Evolutionary conservation across 2,797 vertebrate species (phyloP).

Genomic region (Melopsittacus undulatus): DNA sequence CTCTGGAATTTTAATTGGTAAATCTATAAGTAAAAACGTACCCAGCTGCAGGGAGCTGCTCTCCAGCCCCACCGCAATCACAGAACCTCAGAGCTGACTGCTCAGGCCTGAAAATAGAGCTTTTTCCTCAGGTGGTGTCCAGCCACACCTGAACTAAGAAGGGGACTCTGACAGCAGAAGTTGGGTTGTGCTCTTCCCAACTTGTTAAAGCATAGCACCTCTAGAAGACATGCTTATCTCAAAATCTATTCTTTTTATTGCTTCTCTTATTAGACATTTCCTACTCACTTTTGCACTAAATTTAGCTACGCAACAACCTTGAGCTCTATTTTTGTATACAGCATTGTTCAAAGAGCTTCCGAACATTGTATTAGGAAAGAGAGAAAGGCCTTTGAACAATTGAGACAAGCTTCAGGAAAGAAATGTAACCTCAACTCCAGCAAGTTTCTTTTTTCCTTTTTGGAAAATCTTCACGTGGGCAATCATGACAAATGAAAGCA

Average conservation of each 20-base stretch:
- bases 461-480: neutral
- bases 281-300: slow-evolving; percentile 55
- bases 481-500: neutral
- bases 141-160: slow-evolving; percentile 56
- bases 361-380: slow-evolving; percentile 56
- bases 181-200: neutral
- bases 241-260: slow-evolving; percentile 59
- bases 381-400: slow-evolving; percentile 56
- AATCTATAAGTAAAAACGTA: slow-evolving; percentile 67
- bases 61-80: slow-evolving; percentile 2
- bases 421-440: neutral
- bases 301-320: slow-evolving; percentile 56
- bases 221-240: slow-evolving; percentile 62
- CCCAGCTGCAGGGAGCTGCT: slow-evolving; percentile 64
- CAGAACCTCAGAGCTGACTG: slow-evolving; percentile 2
- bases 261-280: slow-evolving; percentile 71
- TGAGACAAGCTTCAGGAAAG: neutral
- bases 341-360: slow-evolving; percentile 63
- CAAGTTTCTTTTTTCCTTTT: neutral
- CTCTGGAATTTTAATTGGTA: slow-evolving; percentile 70
- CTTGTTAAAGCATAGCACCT: neutral
- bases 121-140: neutral
- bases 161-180: neutral
- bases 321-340: slow-evolving; percentile 56
- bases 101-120: neutral